A percentile compares a stretch with the other conserved stretches of the same genome.
Evolutionary conservation across 2,888 invertebrate species (phyloP).

Genomic region (Didymodactylos carnosus): DNA sequence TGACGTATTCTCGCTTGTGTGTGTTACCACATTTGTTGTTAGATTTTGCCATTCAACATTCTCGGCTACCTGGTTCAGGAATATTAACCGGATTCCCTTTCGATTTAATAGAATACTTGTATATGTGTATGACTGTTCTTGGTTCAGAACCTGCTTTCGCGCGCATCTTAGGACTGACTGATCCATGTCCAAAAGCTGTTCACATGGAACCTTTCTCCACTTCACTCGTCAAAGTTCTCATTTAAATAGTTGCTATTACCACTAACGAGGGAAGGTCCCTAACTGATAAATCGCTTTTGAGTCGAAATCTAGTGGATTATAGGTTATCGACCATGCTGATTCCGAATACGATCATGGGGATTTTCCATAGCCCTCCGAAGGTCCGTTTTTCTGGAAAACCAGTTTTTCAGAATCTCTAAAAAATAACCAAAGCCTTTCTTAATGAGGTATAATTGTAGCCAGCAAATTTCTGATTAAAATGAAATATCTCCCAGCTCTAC

Average conservation of each 20-base stretch:
- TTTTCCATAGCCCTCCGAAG: no score
- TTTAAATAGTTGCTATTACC: conserved; percentile 52
- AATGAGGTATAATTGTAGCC: no score
- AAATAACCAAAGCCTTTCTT: no score
- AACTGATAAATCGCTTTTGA: no score
- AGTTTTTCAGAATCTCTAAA: no score
- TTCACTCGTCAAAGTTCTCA: conserved; percentile 40
- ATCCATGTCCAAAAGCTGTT: conserved; percentile 36
- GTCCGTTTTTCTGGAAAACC: no score
- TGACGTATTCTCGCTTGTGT: conserved; percentile 31
- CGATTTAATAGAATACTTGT: conserved; percentile 17
- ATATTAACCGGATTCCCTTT: conserved; percentile 33
- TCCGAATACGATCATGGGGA: no score
- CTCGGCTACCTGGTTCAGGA: conserved; percentile 42
- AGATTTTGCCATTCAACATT: conserved; percentile 15
- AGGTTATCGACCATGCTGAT: no score
- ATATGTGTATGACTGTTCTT: not conserved
- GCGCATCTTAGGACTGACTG: conserved; percentile 21
- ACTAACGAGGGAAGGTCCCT: no score
- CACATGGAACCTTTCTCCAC: conserved; percentile 43
- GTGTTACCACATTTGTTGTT: conserved; percentile 25
- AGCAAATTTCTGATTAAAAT: no score
- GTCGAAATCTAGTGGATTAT: no score
- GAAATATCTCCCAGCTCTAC: no score
- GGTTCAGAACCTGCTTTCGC: not conserved